These are phyloP conservation scores for Uloborus plumipes DNA, from an alignment of 2,888 invertebrate species.

Conservation along the genomic window DNA sequence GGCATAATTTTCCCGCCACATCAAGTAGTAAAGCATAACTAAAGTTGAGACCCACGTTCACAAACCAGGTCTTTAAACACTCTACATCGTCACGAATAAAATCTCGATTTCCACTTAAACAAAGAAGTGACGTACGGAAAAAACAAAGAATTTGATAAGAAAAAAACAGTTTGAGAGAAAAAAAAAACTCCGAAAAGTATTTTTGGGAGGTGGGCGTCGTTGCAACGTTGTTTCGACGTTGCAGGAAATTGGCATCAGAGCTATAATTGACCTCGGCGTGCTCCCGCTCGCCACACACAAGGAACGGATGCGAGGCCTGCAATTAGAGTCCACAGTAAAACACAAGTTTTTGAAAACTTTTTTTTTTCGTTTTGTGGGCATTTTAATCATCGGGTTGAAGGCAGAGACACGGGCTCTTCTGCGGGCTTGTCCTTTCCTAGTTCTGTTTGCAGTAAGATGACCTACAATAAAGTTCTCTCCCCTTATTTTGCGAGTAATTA, in stretches of 20 bases:
- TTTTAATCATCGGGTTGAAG: constrained; percentile 56
- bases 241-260: constrained; percentile 60
- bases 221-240: constrained; percentile 47
- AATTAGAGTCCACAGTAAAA: constrained; percentile 57
- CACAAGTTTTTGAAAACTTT: constrained; percentile 45
- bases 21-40: too few species aligned
- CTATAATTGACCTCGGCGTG: constrained; percentile 54
- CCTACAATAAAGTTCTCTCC: too few species aligned
- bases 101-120: too few species aligned
- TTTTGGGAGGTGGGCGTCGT: constrained; percentile 51
- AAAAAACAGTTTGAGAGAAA: neutral
- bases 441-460: neutral
- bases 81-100: too few species aligned
- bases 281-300: constrained; percentile 39
- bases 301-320: constrained; percentile 47
- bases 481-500: too few species aligned
- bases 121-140: too few species aligned
- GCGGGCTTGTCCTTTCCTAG: neutral
- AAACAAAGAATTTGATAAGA: too few species aligned
- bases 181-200: constrained; percentile 28
- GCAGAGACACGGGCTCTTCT: constrained; percentile 2
- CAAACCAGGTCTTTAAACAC: too few species aligned
- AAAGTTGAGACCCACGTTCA: too few species aligned
- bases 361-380: constrained; percentile 29
- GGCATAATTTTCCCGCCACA: too few species aligned